A percentile compares a stretch with the other conserved stretches of the same genome.
phyloP scores from a whole-genome alignment of 2,888 invertebrate genomes.

The Xanthostigma xanthostigma region DNA sequence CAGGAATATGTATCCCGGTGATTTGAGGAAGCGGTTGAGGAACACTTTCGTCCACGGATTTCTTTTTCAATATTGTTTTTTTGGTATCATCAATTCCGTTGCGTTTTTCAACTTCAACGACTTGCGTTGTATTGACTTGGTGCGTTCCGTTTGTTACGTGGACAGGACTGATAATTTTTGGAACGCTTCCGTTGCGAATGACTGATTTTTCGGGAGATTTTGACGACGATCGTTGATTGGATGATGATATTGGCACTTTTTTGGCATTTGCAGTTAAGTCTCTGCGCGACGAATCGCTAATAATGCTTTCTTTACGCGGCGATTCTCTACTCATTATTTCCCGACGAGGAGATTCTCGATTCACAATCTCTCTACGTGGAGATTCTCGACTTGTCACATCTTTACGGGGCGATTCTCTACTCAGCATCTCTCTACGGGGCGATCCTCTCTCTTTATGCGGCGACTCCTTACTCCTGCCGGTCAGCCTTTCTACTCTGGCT shows the following conservation, averaged over 20 bases:
- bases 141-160: background rate
- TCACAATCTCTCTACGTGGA: no score
- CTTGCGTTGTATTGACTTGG: background rate
- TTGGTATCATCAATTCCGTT: constrained; percentile 6
- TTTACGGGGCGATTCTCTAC: no score
- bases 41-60: constrained; percentile 26
- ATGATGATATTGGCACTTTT: constrained; percentile 6
- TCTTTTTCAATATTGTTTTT: constrained; percentile 49
- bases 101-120: constrained; percentile 1
- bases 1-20: constrained; percentile 13
- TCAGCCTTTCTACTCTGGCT: constrained; percentile 49
- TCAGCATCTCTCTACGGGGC: no score
- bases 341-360: no score
- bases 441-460: no score
- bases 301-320: no score
- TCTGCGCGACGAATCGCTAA: no score
- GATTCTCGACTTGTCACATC: no score
- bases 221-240: background rate
- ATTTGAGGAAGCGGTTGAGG: constrained; percentile 13
- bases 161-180: constrained; percentile 4
- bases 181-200: background rate
- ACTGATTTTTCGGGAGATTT: background rate
- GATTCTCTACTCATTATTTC: background rate
- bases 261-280: constrained; percentile 4
- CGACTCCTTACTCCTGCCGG: constrained; percentile 26